Base-by-base conservation (phyloP, 2,888 invertebrate species). In the Drosophila atripex region DNA sequence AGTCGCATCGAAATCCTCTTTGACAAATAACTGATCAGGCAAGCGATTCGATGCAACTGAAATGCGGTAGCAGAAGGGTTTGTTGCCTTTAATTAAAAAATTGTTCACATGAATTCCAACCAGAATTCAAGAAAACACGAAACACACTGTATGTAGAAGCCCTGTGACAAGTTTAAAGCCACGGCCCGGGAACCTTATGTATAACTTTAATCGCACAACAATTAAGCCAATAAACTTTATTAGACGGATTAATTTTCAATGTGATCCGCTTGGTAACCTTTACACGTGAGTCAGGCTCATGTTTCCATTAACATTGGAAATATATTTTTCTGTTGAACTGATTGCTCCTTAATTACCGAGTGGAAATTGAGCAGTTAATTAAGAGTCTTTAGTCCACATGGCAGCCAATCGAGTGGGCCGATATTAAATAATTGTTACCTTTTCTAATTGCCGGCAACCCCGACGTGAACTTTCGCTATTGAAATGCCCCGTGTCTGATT, bases 11-110 rank as follows among this genome's bases (percentile, higher is more conserved):
- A 35, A 73, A 61, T 76, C 46, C 53, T 53, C 69, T 69, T 57
- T 69, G 66, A 66, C 50, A 68, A 71, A 53, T 63, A 77, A 50
- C 64, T 64, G 63, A 50, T 32, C 47, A 69, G 60, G 53, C 55
- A 60, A 46, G 55, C 75, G 71, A 53, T 60, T 39, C 53, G 46
- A 6, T 41, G 53, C 41, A 55, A 49, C 58, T 30, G 23, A 16
- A 45, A 45, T 46, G 41, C 14, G 23, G 32, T 25, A 14, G 38
- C 28, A 14, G 32, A 45, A 64, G 53, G 53, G 53, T 47, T 64
- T 39, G 46, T 35, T 52, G 53, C 52, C 46, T 53, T 54, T 54
- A 65, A 66, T 65, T 65, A 65, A 47, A 65, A 65, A 54, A 28
- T 54, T 46, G 28, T 64, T 32, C 39, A 46, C 21, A 6, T 21